Conservation (phyloP, 2,797 vertebrate species). For the Labeo calbasu region DNA sequence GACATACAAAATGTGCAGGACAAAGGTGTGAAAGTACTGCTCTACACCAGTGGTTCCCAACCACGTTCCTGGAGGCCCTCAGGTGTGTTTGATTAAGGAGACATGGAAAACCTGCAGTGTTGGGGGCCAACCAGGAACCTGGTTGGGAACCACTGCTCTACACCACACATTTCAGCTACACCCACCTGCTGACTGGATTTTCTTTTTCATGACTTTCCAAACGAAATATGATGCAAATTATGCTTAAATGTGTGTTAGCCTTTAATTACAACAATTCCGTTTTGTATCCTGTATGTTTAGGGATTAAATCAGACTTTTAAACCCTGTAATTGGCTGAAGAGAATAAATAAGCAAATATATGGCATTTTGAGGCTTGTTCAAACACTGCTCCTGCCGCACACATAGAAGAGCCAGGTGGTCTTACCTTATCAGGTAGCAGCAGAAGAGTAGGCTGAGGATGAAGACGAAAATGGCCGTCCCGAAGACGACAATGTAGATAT, state of each 20-base stretch:
- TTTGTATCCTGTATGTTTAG: background rate
- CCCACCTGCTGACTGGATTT: background rate
- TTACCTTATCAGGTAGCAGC: slow-evolving; percentile 99
- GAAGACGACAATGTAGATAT: slow-evolving; percentile 99
- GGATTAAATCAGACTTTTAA: background rate
- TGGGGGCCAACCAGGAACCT: too few species aligned
- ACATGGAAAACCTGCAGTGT: too few species aligned
- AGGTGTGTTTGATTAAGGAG: too few species aligned
- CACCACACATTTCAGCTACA: background rate
- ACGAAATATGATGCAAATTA: background rate
- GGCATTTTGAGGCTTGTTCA: slow-evolving; percentile 50
- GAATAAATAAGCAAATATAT: slow-evolving; percentile 37
- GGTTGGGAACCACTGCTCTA: too few species aligned
- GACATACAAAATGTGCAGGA: too few species aligned
- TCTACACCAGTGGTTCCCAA: too few species aligned
- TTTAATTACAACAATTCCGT: background rate
- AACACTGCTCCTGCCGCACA: background rate
- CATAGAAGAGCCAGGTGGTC: slow-evolving; percentile 41
- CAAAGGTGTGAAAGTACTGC: too few species aligned
- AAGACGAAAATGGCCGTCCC: slow-evolving; percentile 99
- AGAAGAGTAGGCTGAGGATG: slow-evolving; percentile 99
- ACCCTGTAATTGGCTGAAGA: background rate
- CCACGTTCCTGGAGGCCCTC: too few species aligned
- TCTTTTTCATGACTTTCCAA: background rate
- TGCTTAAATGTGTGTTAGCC: background rate